These are phyloP conservation scores for Drosophila barbarae DNA, from an alignment of 2,888 invertebrate genomes.

Conservation along the genomic window DNA sequence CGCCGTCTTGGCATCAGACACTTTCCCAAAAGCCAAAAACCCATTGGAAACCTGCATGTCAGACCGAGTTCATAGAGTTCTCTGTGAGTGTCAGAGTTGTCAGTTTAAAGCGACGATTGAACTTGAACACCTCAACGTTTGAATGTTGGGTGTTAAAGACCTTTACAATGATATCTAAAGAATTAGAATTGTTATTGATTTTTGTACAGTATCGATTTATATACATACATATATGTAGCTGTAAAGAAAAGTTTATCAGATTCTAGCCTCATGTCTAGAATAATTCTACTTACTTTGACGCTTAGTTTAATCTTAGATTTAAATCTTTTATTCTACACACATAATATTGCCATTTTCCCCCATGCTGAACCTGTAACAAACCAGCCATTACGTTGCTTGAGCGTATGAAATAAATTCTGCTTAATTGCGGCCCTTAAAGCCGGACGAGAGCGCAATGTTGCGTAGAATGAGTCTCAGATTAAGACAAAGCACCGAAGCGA, in stretches of 20 bases:
- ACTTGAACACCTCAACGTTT: conserved; percentile 27
- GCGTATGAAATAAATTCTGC: conserved; percentile 43
- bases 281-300: neutral
- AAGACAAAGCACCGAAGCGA: conserved; percentile 64
- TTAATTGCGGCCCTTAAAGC: conserved; percentile 62
- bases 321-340: neutral
- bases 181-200: neutral
- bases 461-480: conserved; percentile 57
- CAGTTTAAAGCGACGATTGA: conserved; percentile 26
- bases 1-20: conserved; percentile 33
- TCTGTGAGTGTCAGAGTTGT: conserved; percentile 31
- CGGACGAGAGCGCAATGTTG: conserved; percentile 47
- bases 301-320: neutral
- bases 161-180: conserved; percentile 1
- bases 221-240: too few species aligned
- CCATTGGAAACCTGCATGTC: conserved; percentile 33
- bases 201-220: neutral
- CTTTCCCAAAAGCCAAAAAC: conserved; percentile 22
- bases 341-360: neutral
- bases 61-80: conserved; percentile 35
- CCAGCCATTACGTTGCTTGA: conserved; percentile 32
- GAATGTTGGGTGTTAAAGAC: conserved; percentile 20
- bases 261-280: neutral
- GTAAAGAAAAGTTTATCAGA: too few species aligned
- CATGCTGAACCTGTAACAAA: conserved; percentile 1